These are phyloP conservation scores for Sminthopsis crassicaudata DNA, from an alignment of 2,113 vertebrate genomes.

Conservation along the genomic window DNA sequence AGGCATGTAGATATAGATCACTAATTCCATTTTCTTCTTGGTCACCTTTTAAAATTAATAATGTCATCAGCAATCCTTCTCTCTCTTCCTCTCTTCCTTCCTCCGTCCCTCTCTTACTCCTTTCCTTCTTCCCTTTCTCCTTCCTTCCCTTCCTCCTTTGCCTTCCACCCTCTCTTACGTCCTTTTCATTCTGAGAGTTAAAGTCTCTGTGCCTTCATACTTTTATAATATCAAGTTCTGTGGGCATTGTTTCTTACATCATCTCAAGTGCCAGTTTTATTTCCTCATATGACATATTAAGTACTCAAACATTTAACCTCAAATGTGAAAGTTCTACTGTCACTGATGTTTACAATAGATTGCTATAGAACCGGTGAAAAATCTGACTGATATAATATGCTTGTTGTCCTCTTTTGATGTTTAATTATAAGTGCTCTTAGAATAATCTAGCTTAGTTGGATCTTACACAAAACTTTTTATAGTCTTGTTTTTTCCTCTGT, in stretches of 20 bases:
- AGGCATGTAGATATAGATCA: too few species aligned
- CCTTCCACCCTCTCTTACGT: too few species aligned
- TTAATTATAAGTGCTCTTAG: not conserved
- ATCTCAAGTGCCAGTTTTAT: not conserved
- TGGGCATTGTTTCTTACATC: not conserved
- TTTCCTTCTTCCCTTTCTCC: not conserved
- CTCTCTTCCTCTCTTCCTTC: too few species aligned
- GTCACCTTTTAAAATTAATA: not conserved
- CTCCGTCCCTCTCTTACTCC: not conserved
- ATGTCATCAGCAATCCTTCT: not conserved
- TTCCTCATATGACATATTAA: not conserved
- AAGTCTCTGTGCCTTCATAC: not conserved
- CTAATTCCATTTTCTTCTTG: not conserved
- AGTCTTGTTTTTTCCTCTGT: not conserved
- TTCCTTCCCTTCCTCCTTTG: not conserved
- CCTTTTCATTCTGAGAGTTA: not conserved
- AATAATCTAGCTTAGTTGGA: not conserved
- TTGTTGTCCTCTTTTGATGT: not conserved
- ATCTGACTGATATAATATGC: not conserved
- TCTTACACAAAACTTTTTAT: not conserved
- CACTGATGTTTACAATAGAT: not conserved
- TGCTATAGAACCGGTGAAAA: not conserved
- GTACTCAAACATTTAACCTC: not conserved
- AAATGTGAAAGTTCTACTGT: not conserved
- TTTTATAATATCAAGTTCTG: not conserved